Conservation (phyloP, 2,888 invertebrate species). For the Cephus spinipes region DNA sequence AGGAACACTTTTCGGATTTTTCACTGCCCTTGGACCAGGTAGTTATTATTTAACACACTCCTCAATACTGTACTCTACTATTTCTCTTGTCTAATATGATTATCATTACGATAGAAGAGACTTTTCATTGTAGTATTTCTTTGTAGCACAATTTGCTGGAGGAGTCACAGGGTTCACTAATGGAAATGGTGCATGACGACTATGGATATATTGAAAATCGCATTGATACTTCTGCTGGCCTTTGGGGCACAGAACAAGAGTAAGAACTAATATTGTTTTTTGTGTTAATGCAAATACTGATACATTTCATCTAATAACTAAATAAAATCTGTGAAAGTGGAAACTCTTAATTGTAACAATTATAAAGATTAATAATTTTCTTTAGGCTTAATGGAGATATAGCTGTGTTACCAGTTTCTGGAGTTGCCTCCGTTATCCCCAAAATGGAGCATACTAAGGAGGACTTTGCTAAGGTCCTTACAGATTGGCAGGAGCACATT, state of each 20-base stretch:
- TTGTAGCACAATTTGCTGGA: constrained; percentile 48
- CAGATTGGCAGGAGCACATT: constrained; percentile 69
- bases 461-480: constrained; percentile 68
- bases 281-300: not conserved
- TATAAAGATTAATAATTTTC: constrained; percentile 3
- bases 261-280: constrained; percentile 46
- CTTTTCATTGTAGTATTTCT: not conserved
- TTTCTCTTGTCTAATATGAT: not conserved
- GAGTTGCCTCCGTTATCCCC: constrained; percentile 48
- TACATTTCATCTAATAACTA: constrained; percentile 12
- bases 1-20: constrained; percentile 67
- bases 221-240: constrained; percentile 44
- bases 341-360: constrained; percentile 9
- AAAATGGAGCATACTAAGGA: constrained; percentile 63
- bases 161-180: constrained; percentile 51
- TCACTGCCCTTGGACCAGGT: constrained; percentile 57
- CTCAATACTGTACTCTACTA: not conserved
- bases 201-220: constrained; percentile 53
- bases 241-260: constrained; percentile 63
- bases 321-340: constrained; percentile 1
- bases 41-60: constrained; percentile 21
- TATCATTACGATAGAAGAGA: not conserved
- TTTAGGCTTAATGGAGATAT: constrained; percentile 65
- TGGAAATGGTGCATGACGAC: constrained; percentile 49
- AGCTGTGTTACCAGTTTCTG: constrained; percentile 63